Percentiles rank a stretch among this genome's conserved stretches.
These are phyloP conservation scores for Salvelinus alpinus DNA, from an alignment of 2,113 vertebrate genomes.

Conservation along the genomic window DNA sequence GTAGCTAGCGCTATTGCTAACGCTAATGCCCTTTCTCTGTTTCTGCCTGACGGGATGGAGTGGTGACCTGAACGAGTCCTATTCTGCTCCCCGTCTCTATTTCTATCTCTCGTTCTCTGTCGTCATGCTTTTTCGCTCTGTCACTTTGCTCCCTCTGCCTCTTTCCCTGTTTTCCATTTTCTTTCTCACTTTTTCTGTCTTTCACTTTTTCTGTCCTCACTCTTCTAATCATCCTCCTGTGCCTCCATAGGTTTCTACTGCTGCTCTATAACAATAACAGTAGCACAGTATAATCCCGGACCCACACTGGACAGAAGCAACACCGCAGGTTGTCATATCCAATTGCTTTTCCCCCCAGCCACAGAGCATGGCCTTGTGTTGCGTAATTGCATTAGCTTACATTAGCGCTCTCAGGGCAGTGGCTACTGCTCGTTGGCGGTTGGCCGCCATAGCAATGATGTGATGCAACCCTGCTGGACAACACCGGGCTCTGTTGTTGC, in stretches of 20 bases:
- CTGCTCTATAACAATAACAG: too few species aligned
- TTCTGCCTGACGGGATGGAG: too few species aligned
- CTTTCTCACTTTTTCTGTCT: background rate
- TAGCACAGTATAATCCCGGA: slow-evolving; percentile 1
- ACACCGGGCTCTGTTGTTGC: slow-evolving; percentile 60
- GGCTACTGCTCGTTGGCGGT: slow-evolving; percentile 57
- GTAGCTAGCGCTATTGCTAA: background rate
- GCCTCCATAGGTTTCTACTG: background rate
- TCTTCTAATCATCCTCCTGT: background rate
- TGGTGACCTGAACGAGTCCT: background rate
- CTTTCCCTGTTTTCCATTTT: background rate
- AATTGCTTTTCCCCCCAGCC: slow-evolving; percentile 36
- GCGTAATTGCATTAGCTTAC: slow-evolving; percentile 71
- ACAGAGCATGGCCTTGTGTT: slow-evolving; percentile 47
- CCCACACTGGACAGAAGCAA: slow-evolving; percentile 24
- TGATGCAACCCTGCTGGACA: slow-evolving; percentile 63
- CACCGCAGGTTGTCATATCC: slow-evolving; percentile 55
- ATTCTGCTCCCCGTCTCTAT: background rate
- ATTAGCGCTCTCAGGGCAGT: slow-evolving; percentile 64
- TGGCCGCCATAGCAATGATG: background rate
- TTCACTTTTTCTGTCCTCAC: background rate
- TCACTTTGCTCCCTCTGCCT: too few species aligned
- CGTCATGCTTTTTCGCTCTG: too few species aligned
- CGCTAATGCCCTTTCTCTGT: slow-evolving; percentile 10
- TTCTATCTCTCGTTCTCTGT: background rate